These are phyloP conservation scores for Chironex yamaguchii DNA, from an alignment of 30 jellyfish, hydroid and myxozoan genomes.

Conservation along the genomic window DNA sequence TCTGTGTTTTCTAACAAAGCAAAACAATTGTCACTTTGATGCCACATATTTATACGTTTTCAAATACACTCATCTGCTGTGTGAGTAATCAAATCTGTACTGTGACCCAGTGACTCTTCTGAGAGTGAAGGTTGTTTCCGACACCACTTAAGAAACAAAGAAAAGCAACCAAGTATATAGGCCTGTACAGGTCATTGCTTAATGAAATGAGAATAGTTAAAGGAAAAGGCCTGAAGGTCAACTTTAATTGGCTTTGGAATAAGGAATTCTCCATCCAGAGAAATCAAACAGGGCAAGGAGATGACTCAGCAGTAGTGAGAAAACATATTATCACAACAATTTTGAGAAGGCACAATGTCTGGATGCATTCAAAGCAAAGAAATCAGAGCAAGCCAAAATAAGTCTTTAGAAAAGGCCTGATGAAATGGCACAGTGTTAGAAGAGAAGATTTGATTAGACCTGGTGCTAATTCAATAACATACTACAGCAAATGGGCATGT, in stretches of 20 bases:
- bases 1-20: no score
- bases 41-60: no score
- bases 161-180: conserved; percentile 9
- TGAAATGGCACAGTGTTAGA: conserved; percentile 31
- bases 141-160: conserved; percentile 3
- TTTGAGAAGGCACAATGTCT: conserved; percentile 15
- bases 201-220: conserved; percentile 6
- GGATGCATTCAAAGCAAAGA: conserved; percentile 12
- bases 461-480: conserved; percentile 37
- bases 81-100: no score
- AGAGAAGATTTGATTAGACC: conserved; percentile 57
- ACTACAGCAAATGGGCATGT: conserved; percentile 44
- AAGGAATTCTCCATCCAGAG: conserved; percentile 28
- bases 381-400: conserved; percentile 20
- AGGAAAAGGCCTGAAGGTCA: conserved; percentile 34
- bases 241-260: conserved; percentile 30
- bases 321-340: conserved; percentile 36
- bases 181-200: conserved; percentile 27
- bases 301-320: conserved; percentile 34
- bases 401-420: conserved; percentile 15
- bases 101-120: no score
- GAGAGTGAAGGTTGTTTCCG: no score
- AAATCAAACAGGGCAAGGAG: not conserved
- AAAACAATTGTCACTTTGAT: no score
- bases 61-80: no score